These are phyloP conservation scores for Microplitis manilae DNA, from an alignment of 2,888 invertebrate species.

Conservation along the genomic window DNA sequence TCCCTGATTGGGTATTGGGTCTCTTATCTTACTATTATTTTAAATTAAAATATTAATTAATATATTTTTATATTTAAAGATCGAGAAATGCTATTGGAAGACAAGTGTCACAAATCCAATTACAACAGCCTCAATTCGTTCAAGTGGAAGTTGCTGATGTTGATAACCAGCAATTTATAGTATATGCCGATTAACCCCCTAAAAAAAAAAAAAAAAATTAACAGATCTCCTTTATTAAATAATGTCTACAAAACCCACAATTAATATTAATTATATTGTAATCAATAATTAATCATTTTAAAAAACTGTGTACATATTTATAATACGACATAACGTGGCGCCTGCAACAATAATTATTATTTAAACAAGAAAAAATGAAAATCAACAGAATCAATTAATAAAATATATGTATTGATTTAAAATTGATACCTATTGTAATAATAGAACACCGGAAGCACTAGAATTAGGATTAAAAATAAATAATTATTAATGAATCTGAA, in stretches of 20 bases:
- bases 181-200: constrained; percentile 83
- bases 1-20: too few species aligned
- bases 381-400: constrained; percentile 34
- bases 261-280: constrained; percentile 66
- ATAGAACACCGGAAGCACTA: constrained; percentile 51
- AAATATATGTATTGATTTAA: constrained; percentile 17
- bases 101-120: constrained; percentile 75
- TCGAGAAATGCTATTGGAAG: constrained; percentile 76
- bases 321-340: constrained; percentile 55
- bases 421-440: constrained; percentile 14
- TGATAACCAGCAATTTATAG: constrained; percentile 87
- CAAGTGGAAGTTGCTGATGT: constrained; percentile 83
- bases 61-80: constrained; percentile 63
- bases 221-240: constrained; percentile 49
- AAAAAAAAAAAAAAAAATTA: constrained; percentile 48
- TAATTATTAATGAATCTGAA: neutral
- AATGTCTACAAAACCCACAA: constrained; percentile 42
- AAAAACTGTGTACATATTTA: constrained; percentile 70
- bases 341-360: constrained; percentile 39
- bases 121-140: constrained; percentile 79
- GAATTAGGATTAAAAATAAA: constrained; percentile 42
- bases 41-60: neutral
- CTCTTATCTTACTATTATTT: constrained; percentile 10
- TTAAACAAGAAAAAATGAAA: constrained; percentile 38
- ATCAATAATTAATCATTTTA: constrained; percentile 67